Base-by-base conservation (phyloP, 2,113 vertebrate genomes). In the Dermatemys mawii region DNA sequence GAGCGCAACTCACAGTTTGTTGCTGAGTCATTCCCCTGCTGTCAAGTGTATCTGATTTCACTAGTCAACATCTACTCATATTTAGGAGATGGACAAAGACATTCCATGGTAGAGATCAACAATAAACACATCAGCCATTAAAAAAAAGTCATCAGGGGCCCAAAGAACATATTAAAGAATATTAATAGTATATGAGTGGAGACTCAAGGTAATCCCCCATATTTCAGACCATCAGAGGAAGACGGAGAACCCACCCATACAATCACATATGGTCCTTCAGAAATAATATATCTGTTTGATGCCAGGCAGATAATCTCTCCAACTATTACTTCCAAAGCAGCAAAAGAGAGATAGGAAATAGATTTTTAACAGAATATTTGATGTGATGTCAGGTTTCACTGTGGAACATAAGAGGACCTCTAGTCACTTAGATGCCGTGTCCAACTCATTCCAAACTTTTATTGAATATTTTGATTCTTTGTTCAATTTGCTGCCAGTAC, bases 401-500 rank as follows among this genome's bases (percentile, higher is more conserved):
- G 50, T 60, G 78, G 83, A 83, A 83, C 73, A 11, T 9, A 76
- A 63, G 50, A 49, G 91, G 89, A 95, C 76, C 80, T 86, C 88
- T 16, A 1, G 3, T 57, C 83, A 67, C 85, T 93, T 78, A 83
- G 83, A 90, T 90, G 51, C 63, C 91, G 41, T 3, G 35, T 95
- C 80, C 93, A 94, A 86, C 78, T 79, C 73, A 14, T 85, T 86
- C 84, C 86, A 70, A 49, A 21, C 46, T 97, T 90, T 75, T 93
- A 29, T 81, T 90, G 84, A 93, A 14, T 88, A 90, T 93, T 97
- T 92, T 86, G 83, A 83, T 96, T 84, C 78, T 73, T 87, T 57
- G 51, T 83, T 51, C 90, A 95, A 90, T 0, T 1, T 78, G 63
- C 63, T 86, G 78, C 57, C 0, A 0, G 11, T 81, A 13, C 53